phyloP scores from a whole-genome alignment of 2,888 invertebrate genomes.

The Melanostoma scalare region DNA sequence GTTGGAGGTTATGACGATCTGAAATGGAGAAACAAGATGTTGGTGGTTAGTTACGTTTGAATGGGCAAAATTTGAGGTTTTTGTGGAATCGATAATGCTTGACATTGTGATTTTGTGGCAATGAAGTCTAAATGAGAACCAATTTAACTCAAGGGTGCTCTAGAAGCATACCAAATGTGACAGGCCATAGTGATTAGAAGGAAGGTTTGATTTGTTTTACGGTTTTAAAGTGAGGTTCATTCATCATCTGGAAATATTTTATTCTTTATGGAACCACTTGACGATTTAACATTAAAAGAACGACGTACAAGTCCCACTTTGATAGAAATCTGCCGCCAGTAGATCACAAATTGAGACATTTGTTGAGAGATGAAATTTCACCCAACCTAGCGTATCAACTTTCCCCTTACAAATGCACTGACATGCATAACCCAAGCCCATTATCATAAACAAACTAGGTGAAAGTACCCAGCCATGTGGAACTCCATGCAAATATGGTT shows the following conservation, averaged over 20 bases:
- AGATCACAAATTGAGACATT: conserved; percentile 9
- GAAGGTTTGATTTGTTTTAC: too few relatives aligned
- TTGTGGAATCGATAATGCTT: conserved; percentile 5
- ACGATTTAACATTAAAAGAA: neutral
- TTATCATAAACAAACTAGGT: conserved; percentile 43
- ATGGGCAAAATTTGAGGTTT: neutral
- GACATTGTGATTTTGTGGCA: neutral
- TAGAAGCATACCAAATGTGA: too few relatives aligned
- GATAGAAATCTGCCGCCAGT: conserved; percentile 6
- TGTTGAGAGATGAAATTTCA: conserved; percentile 6
- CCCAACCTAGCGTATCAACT: neutral
- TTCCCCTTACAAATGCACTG: conserved; percentile 18
- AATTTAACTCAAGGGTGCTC: too few relatives aligned
- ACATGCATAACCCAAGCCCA: conserved; percentile 13
- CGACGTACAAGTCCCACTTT: neutral
- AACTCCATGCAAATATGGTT: conserved; percentile 49
- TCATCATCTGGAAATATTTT: too few relatives aligned
- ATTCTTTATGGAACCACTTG: too few relatives aligned
- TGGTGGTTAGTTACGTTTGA: conserved; percentile 22
- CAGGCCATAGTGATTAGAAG: too few relatives aligned
- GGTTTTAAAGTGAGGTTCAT: too few relatives aligned
- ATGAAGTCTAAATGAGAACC: too few relatives aligned
- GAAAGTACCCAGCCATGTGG: conserved; percentile 61
- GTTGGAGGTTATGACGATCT: conserved; percentile 75
- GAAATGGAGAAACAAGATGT: conserved; percentile 43